Conservation (phyloP, 2,797 vertebrate genomes). For the Melanotaenia maccullochi region DNA sequence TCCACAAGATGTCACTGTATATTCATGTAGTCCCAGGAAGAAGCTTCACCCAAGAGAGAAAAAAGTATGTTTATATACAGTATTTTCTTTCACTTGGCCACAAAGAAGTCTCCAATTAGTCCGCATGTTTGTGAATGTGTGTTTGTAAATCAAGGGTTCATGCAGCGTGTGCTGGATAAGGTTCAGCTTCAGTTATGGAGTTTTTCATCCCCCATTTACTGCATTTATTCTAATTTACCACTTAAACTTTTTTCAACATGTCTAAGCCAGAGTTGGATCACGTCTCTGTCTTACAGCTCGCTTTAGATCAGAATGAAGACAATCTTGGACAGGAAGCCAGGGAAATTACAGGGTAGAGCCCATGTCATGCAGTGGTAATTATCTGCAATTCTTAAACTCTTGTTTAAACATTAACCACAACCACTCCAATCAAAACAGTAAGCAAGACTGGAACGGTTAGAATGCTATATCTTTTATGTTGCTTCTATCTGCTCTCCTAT, state of each 20-base stretch:
- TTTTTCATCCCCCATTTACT: neutral
- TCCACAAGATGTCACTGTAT: conserved; percentile 79
- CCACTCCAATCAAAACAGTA: conserved; percentile 44
- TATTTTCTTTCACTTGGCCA: conserved; percentile 11
- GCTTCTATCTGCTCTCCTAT: conserved; percentile 6
- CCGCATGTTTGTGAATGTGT: neutral
- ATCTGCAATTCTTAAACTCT: conserved; percentile 71
- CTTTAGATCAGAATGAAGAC: conserved; percentile 71
- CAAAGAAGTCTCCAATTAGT: conserved; percentile 7
- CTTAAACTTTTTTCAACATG: conserved; percentile 29
- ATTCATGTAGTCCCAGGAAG: conserved; percentile 31
- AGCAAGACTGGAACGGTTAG: conserved; percentile 15
- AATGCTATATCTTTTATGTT: conserved; percentile 18
- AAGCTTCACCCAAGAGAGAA: neutral
- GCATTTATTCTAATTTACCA: conserved; percentile 15
- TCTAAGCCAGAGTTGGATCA: conserved; percentile 31
- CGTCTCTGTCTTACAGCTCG: conserved; percentile 46
- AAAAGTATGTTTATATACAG: neutral
- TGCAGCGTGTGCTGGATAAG: neutral
- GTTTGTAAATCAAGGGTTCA: neutral
- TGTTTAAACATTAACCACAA: conserved; percentile 53
- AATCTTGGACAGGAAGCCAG: conserved; percentile 75
- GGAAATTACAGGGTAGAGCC: conserved; percentile 80
- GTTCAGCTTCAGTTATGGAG: neutral
- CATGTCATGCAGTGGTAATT: conserved; percentile 76